A percentile compares a stretch with the other conserved stretches of the same genome.
Evolutionary conservation across 2,113 vertebrate species (phyloP).

Genomic region (Morone saxatilis): DNA sequence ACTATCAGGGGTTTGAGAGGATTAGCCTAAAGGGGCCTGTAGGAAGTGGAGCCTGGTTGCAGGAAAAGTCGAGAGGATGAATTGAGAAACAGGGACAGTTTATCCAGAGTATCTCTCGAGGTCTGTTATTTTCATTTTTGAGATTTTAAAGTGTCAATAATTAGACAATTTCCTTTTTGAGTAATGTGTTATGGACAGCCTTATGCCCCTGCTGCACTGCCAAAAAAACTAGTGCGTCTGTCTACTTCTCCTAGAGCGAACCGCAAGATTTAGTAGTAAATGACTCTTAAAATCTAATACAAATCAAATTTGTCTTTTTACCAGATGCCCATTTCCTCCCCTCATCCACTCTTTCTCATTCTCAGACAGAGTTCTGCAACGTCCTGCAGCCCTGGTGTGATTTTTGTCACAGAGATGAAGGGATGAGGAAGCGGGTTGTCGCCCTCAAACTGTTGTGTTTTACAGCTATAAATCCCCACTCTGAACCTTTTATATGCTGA

Average conservation of each 20-base stretch:
- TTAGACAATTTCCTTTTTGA: background rate
- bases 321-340: background rate
- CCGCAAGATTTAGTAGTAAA: background rate
- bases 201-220: background rate
- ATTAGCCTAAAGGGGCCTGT: conserved; percentile 61
- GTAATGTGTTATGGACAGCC: too few species aligned
- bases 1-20: conserved; percentile 72
- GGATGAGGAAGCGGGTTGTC: conserved; percentile 13
- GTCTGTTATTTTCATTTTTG: background rate
- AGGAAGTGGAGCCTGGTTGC: conserved; percentile 52
- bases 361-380: conserved; percentile 21
- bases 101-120: background rate
- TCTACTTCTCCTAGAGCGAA: background rate
- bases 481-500: background rate
- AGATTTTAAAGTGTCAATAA: background rate
- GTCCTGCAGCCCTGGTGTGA: conserved; percentile 29
- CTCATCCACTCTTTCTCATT: background rate
- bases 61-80: conserved; percentile 18
- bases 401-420: conserved; percentile 1
- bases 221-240: background rate
- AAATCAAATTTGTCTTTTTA: background rate
- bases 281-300: background rate
- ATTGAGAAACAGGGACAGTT: background rate
- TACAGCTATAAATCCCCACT: background rate
- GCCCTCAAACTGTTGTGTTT: background rate